Evolutionary conservation across 1,140 invertebrate genomes (phyloP), one percentile per base, ranked within the genome.

Genomic region (Lepidurus packardi): DNA sequence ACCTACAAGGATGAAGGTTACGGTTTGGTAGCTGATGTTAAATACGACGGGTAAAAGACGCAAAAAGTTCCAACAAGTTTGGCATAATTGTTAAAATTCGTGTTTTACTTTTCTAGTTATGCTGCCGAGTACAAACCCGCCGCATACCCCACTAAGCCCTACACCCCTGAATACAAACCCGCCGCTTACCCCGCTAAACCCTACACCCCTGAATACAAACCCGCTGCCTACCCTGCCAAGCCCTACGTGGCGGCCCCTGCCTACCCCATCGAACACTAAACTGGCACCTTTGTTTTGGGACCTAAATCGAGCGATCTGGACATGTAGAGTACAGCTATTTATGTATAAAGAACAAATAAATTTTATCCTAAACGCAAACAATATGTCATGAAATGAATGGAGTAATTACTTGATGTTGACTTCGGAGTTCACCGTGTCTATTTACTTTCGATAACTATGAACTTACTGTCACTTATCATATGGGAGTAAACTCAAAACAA

Each of bases 1-100:
- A 83, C 34, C 47, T 83, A 83, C 80, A 73, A 74, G 11, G 82
- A 81, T 16, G 79, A 81, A 53, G 80, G 80, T 41, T 78, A 80
- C 6, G 81, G 81, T 9, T 82, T 79, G 53, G 77, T 81, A 11
- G 82, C 82, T 10, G 80, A 82, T 1, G 82, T 82, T 24, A 80
- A 75, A 47, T 83, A 83, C 82, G 77, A 81, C 24, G 81, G 82
- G 5, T 81, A 81, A 77, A 77, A 80, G 81, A 3, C 53, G 9
- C 53, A 9, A 65, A 65, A 34, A 34, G 34, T 1, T n/a, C n/a
- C 1, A n/a, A 65, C 53, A 16, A 21, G 16, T 21, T 65, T 13
- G 6, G 1, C 1, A 11, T n/a, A 65, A 65, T 21, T 65, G 21
- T 0, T 9, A 7, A 65, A 1, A 4, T 21, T 65, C 21, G 21